Evolutionary conservation across 2,113 vertebrate species (phyloP), one percentile per base, ranked within the genome.

Genomic region (Equus quagga): DNA sequence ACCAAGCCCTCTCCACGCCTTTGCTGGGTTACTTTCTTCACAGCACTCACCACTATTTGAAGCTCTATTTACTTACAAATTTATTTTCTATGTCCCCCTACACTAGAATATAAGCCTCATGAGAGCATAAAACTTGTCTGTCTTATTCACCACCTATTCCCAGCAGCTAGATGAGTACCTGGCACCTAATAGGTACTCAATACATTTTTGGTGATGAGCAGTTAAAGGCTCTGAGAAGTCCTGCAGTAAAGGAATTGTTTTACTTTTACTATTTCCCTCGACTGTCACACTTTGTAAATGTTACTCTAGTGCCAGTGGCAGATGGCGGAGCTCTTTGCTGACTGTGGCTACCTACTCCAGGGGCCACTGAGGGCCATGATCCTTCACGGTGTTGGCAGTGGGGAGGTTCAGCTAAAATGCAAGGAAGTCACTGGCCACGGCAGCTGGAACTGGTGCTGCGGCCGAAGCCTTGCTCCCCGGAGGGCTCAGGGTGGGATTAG

Each of bases 211-310:
- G 81, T 23, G 69, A 86, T 54, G 51, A 94, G 60, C 5, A 18
- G 41, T 88, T 54, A 62, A 85, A 75, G 86, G 60, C 54, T 79
- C 91, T 89, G 93, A 96, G 91, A 84, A 96, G 76, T 72, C 70
- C 76, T 62, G 36, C 1, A 28, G 18, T 44, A 54, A 90, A 90
- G 80, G 49, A 72, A 60, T 33, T 73, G 23, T 69, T 51, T 94
- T 69, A 44, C 18, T 15, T 21, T 84, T 91, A 75, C 14, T 62
- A 81, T 56, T 49, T 78, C 54, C 64, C 85, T 56, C 75, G 54
- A 78, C n/a, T n/a, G 28, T 64, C 41, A 21, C n/a, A 58, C 41
- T 91, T 65, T 26, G 62, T 65, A 79, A 56, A 73, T n/a, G 87
- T n/a, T 64, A 46, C 23, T 46, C 65, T 60, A 19, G 51, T 69